phyloP scores from a whole-genome alignment of 2,113 vertebrate species.

The Heloderma charlesbogerti region DNA sequence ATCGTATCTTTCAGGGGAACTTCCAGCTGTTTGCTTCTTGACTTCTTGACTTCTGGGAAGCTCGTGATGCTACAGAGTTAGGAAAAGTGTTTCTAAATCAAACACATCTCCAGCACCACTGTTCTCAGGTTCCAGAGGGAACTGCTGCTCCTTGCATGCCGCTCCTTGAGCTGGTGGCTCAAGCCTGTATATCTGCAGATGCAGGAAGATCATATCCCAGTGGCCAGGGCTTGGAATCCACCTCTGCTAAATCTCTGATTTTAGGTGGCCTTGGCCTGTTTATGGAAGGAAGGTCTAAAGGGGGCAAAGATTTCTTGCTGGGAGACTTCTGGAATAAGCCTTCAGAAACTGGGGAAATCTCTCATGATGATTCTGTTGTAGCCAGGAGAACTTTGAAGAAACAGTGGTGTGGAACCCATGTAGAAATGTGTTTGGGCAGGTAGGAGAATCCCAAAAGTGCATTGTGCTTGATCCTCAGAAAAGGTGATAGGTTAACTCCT shows the following conservation, averaged over 20 bases:
- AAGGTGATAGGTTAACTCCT: not conserved
- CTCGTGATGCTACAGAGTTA: not conserved
- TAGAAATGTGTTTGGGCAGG: too few species aligned
- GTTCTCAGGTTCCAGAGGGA: slow-evolving; percentile 16
- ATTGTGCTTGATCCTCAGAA: not conserved
- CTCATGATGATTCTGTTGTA: not conserved
- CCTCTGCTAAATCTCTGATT: not conserved
- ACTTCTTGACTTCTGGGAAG: not conserved
- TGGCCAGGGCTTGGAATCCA: too few species aligned
- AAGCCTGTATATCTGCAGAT: not conserved
- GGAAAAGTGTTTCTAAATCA: not conserved
- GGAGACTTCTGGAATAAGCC: not conserved
- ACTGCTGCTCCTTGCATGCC: not conserved
- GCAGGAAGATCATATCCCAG: not conserved
- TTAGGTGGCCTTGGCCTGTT: not conserved
- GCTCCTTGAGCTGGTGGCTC: not conserved
- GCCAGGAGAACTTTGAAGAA: not conserved
- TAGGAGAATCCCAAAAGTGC: not conserved
- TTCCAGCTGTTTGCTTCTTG: not conserved
- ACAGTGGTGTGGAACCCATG: not conserved
- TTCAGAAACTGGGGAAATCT: not conserved
- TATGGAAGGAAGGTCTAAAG: not conserved
- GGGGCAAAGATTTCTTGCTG: not conserved
- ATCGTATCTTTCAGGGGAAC: not conserved
- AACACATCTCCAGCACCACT: not conserved